phyloP scores from a whole-genome alignment of 1,140 invertebrate genomes.

The Zaprionus lachaisei region DNA sequence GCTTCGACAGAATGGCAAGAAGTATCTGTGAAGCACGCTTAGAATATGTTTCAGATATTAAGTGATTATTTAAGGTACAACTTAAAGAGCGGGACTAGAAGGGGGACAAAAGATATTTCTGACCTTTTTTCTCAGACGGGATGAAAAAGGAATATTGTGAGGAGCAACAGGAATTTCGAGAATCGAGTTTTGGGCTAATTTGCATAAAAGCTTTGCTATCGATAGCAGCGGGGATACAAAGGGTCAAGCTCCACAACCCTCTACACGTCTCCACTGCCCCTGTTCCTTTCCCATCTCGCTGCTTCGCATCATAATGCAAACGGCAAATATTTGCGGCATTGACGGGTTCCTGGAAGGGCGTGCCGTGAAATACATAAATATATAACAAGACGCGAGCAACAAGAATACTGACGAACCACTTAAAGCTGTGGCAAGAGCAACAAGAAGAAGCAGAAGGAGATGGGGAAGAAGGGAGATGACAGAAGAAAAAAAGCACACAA shows the following conservation, averaged over 20 bases:
- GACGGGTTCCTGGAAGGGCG: conserved; percentile 49
- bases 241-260: not conserved
- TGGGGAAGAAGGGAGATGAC: conserved; percentile 7
- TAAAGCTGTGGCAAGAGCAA: conserved; percentile 35
- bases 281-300: no score
- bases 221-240: conserved; percentile 12
- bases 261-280: not conserved
- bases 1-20: not conserved
- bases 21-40: not conserved
- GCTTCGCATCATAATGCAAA: conserved; percentile 28
- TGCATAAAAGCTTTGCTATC: conserved; percentile 40
- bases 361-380: conserved; percentile 47
- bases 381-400: conserved; percentile 5
- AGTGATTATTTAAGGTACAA: conserved; percentile 24
- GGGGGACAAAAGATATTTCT: not conserved
- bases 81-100: not conserved
- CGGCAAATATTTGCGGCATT: conserved; percentile 54
- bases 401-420: conserved; percentile 27
- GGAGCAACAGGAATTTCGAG: not conserved
- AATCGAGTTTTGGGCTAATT: conserved; percentile 16
- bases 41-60: conserved; percentile 13
- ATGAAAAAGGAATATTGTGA: not conserved
- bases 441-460: conserved; percentile 16
- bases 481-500: conserved; percentile 2
- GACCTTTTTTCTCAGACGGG: not conserved